Evolutionary conservation across 2,113 vertebrate genomes (phyloP).

Genomic region (Brevimyrus niger): DNA sequence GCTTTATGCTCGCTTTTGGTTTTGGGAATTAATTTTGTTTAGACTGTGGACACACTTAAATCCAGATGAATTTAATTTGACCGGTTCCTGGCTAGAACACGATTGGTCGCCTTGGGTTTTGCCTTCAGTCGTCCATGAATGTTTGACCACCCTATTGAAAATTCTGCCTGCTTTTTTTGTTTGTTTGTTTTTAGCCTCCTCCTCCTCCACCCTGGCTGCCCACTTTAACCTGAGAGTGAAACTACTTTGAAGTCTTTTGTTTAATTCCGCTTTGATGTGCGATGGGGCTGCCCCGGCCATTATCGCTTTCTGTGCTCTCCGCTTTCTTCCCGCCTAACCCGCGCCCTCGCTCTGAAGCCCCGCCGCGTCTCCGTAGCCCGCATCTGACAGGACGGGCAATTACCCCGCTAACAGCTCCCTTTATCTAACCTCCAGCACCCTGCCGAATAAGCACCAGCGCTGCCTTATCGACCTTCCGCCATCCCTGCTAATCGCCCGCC

Average conservation of each 20-base stretch:
- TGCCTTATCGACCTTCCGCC: neutral
- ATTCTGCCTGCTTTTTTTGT: neutral
- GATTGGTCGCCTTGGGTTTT: neutral
- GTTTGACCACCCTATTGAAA: neutral
- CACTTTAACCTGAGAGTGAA: neutral
- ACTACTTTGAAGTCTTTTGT: conserved; percentile 6
- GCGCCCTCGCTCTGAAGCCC: neutral
- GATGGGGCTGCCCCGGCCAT: neutral
- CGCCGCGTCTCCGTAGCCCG: neutral
- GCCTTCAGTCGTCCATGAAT: neutral
- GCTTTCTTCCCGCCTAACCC: neutral
- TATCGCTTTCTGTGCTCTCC: neutral
- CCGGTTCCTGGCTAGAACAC: neutral
- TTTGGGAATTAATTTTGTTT: neutral
- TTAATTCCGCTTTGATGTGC: conserved; percentile 5
- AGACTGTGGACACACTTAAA: neutral
- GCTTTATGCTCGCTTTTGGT: neutral
- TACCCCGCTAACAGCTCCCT: neutral
- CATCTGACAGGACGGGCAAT: neutral
- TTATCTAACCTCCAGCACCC: neutral
- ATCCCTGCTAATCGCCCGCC: neutral
- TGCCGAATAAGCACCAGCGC: neutral
- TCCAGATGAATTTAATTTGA: neutral
- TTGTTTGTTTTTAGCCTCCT: neutral
- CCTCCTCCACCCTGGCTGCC: neutral